Percentiles rank a stretch among this genome's conserved stretches.
Conservation (phyloP, 2,113 vertebrate genomes). For the Ariopsis seemanni region DNA sequence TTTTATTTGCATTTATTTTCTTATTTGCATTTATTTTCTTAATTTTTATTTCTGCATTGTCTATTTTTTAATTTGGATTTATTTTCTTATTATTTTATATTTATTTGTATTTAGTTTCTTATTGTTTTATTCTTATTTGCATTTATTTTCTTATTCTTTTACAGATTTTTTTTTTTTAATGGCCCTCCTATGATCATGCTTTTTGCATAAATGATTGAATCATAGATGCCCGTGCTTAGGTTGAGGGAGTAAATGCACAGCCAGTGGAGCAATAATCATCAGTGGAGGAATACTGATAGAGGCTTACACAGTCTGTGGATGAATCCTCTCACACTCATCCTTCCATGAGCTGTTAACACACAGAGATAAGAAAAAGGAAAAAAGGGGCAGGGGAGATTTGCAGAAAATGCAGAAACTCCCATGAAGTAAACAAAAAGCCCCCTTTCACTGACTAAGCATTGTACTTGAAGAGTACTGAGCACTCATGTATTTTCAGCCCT, state of each 20-base stretch:
- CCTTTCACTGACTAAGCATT: constrained; percentile 25
- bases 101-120: too few species aligned
- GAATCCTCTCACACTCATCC: constrained; percentile 19
- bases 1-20: too few species aligned
- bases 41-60: too few species aligned
- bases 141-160: too few species aligned
- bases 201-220: constrained; percentile 20
- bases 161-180: too few species aligned
- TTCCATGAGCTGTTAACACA: constrained; percentile 13
- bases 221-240: background rate
- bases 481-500: constrained; percentile 21
- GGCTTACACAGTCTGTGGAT: background rate
- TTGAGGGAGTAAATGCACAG: constrained; percentile 4
- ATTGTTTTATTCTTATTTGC: too few species aligned
- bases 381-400: constrained; percentile 5
- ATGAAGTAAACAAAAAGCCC: constrained; percentile 12
- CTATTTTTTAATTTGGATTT: too few species aligned
- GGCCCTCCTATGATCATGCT: background rate
- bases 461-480: constrained; percentile 25
- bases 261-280: background rate
- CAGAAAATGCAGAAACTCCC: constrained; percentile 15
- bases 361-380: constrained; percentile 20
- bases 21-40: too few species aligned
- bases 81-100: too few species aligned
- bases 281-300: constrained; percentile 20